Evolutionary conservation across 2,797 vertebrate genomes (phyloP).

Genomic region (Gymnopithys bicolor): DNA sequence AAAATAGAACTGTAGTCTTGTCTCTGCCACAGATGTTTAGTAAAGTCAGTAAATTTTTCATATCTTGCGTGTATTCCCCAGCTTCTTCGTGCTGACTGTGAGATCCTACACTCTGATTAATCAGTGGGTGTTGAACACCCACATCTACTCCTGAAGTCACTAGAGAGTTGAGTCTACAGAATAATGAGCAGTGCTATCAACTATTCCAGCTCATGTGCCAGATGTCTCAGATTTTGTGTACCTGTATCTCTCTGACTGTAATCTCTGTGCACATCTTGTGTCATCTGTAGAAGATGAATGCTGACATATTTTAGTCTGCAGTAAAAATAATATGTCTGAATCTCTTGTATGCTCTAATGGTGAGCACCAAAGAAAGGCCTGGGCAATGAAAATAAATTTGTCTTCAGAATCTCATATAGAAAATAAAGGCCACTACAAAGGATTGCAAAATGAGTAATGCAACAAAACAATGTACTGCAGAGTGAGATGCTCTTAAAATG

Average conservation of each 20-base stretch:
- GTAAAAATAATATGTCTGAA: not conserved
- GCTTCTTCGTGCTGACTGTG: not conserved
- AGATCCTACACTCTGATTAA: conserved; percentile 49
- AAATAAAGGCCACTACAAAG: not conserved
- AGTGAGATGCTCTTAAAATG: not conserved
- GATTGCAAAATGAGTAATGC: not conserved
- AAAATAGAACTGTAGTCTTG: conserved; percentile 10
- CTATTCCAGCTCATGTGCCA: conserved; percentile 11
- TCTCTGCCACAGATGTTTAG: not conserved
- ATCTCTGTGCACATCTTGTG: conserved; percentile 2
- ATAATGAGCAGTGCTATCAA: conserved; percentile 19
- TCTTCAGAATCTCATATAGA: not conserved
- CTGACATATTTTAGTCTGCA: not conserved
- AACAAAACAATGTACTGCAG: not conserved
- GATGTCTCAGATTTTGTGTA: conserved; percentile 27
- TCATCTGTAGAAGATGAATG: not conserved
- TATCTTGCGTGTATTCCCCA: not conserved
- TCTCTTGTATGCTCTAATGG: not conserved
- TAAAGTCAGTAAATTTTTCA: conserved; percentile 38
- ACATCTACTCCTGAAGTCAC: conserved; percentile 20
- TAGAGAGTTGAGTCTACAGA: not conserved
- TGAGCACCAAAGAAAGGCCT: not conserved
- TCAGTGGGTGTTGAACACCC: conserved; percentile 20
- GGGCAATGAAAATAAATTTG: not conserved
- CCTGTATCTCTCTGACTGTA: conserved; percentile 1